A percentile compares a stretch with the other conserved stretches of the same genome.
phyloP scores from a whole-genome alignment of 2,113 vertebrate species.

The Cardinalis cardinalis region DNA sequence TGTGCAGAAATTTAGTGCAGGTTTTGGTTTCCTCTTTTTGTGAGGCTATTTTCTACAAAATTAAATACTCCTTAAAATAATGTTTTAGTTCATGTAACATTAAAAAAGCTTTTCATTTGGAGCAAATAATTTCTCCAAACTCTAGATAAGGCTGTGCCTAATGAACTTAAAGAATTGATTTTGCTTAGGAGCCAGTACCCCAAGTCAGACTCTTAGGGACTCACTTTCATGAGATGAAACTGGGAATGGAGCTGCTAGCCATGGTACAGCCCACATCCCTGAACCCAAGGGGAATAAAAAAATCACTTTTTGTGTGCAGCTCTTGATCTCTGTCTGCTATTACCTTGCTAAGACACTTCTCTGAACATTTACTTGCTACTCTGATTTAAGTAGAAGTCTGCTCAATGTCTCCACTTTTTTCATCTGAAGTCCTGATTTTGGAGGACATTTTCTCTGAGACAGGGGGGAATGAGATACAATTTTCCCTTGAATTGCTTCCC shows the following conservation, averaged over 20 bases:
- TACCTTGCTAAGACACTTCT: background rate
- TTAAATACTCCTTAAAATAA: background rate
- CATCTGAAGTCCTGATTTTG: background rate
- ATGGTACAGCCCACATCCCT: background rate
- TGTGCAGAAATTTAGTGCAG: background rate
- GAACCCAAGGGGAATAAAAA: background rate
- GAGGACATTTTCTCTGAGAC: background rate
- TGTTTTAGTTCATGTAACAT: background rate
- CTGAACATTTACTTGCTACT: accelerated
- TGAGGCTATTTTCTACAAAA: background rate
- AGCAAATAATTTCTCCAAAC: background rate
- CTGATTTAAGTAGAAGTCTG: background rate
- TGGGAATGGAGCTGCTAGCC: background rate
- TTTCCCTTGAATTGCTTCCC: background rate
- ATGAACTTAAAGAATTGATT: background rate
- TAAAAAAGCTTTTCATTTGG: background rate
- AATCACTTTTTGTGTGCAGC: background rate
- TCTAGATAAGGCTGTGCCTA: background rate
- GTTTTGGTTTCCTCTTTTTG: background rate
- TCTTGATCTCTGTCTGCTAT: background rate
- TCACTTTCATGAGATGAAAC: accelerated
- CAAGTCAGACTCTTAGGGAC: background rate
- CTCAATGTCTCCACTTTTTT: background rate
- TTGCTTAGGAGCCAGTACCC: background rate
- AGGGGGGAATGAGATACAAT: background rate